Evolutionary conservation across 2,797 vertebrate species (phyloP), one percentile per base, ranked within the genome.

Genomic region (Carduelis carduelis): DNA sequence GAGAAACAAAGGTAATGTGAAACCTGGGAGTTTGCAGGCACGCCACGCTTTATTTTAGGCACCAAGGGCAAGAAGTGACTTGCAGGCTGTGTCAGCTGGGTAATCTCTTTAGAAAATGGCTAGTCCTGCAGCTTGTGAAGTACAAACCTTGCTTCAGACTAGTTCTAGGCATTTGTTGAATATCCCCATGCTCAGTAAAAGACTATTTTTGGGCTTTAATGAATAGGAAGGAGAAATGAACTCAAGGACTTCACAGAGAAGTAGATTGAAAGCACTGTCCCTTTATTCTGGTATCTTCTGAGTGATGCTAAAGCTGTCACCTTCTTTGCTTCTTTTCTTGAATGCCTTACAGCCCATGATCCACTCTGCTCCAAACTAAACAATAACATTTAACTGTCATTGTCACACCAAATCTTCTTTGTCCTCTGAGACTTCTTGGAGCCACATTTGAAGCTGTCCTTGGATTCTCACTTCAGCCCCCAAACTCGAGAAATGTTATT

Each of bases 51-150:
- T 71, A 68, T 72, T 87, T 85, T 65, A 81, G 76, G 64, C 74
- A 59, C 16, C 41, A 55, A 28, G 34, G 52, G n/a, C 91, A 94
- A 95, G 89, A 86, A 92, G 35, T 49, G 87, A 78, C 89, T 93
- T 81, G 93, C 61, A 83, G 76, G 19, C 37, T 39, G 43, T 61
- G 43, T 83, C 55, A 72, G 26, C 24, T 79, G 56, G 35, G 10
- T 43, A 53, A 44, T 66, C 21, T 77, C 37, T 77, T 46, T 30
- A 41, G 75, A 71, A 70, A 43, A 39, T 23, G 28, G 28, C 28
- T 49, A 55, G 65, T n/a, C n/a, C 43, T 56, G 65, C 81, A 68
- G 72, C 44, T 71, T 92, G 39, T 12, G 6, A 77, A 46, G 20
- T 49, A 64, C 39, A 82, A 39, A 12, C 11, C 39, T 64, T 71